Evolutionary conservation across 2,797 vertebrate genomes (phyloP).

Genomic region (Hydrolagus colliei): DNA sequence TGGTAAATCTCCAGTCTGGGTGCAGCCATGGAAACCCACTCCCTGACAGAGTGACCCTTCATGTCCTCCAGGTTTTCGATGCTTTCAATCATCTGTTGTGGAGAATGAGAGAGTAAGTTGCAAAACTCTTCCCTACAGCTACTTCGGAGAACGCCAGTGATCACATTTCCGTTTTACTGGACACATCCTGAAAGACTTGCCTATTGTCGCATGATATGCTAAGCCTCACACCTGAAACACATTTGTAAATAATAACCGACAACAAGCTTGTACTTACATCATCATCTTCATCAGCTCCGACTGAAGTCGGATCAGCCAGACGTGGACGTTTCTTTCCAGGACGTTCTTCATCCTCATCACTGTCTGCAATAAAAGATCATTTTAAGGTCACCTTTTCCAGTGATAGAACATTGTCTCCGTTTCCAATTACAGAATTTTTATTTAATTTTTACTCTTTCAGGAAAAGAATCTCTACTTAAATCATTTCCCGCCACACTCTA

Average conservation of each 20-base stretch:
- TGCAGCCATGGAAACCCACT: conserved; percentile 94
- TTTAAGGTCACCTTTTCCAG: too few species aligned
- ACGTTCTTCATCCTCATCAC: conserved; percentile 85
- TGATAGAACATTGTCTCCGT: too few species aligned
- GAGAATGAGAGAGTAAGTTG: not conserved
- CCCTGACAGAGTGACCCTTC: conserved; percentile 89
- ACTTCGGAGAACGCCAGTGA: not conserved
- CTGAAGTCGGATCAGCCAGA: conserved; percentile 76
- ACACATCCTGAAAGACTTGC: too few species aligned
- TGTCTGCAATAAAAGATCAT: conserved; percentile 57
- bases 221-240: too few species aligned
- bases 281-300: conserved; percentile 73
- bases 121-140: not conserved
- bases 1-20: conserved; percentile 93
- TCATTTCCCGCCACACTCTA: not conserved
- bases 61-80: conserved; percentile 97
- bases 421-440: too few species aligned
- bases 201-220: too few species aligned
- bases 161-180: not conserved
- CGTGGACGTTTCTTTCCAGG: conserved; percentile 69
- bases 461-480: not conserved
- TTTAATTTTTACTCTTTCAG: too few species aligned
- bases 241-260: not conserved
- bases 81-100: conserved; percentile 84
- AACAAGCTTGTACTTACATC: conserved; percentile 52